Base-by-base conservation (phyloP, 2,113 vertebrate species). In the Coracopsis vasa region DNA sequence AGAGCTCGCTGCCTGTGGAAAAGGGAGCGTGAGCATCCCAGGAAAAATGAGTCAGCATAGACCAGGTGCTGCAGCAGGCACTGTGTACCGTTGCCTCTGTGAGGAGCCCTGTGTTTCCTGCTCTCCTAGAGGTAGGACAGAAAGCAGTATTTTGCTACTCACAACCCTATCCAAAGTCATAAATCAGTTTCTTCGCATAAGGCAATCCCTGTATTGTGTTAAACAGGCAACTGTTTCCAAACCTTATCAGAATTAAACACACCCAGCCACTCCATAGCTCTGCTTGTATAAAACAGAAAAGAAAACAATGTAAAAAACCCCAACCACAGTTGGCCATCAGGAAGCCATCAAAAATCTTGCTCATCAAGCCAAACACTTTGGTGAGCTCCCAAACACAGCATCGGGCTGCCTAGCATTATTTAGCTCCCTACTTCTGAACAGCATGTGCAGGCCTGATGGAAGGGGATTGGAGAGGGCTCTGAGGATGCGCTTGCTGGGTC, bases 221-320 rank as follows among this genome's bases (percentile, higher is more conserved):
- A 64, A 70, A 39, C 51, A 94, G 66, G 33, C 23, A 85, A 50
- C 56, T 79, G 33, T 45, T 95, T 85, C 74, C 66, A 93, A 82
- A 72, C 9, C 50, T 81, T 78, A 64, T 66, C 15, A 21, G 79
- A 90, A 89, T 91, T 86, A 66, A 90, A 82, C 42, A 87, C 78
- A 85, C 29, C 10, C 61, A 75, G 42, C 8, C 47, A 39, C 44
- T 61, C 73, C 29, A 21, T 60, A 88, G 61, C 39, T 82, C 62
- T 64, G 19, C 35, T 79, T 85, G 35, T 53, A 50, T 58, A 78
- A 62, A 78, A 25, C 6, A 47, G 29, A 53, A 78, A 91, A 45
- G 4, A 41, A 71, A 69, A 48, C 1, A 50, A 62, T 47, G 7
- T 6, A 44, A 53, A 72, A 67, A 39, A 10, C 0, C 7, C 37